These are phyloP conservation scores for Florisuga fusca DNA, from an alignment of 2,797 vertebrate species.

Conservation along the genomic window DNA sequence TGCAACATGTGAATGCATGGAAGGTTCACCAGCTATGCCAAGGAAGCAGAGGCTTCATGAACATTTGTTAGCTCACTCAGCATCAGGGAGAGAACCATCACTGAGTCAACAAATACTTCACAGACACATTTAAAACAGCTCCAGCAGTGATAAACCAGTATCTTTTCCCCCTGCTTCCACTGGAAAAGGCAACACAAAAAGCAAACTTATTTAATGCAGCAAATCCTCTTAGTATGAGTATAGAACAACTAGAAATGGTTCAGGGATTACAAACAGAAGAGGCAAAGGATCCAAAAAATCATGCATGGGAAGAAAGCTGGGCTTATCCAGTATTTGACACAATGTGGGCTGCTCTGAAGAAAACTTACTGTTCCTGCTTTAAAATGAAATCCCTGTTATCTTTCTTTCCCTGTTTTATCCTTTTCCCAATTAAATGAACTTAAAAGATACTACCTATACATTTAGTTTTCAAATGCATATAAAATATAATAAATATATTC, in stretches of 20 bases:
- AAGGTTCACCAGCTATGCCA: neutral
- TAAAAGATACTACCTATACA: neutral
- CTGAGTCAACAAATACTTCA: neutral
- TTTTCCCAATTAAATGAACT: neutral
- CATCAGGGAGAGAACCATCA: neutral
- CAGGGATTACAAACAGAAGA: neutral
- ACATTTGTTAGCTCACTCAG: neutral
- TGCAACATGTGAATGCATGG: rapidly evolving
- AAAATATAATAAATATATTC: neutral
- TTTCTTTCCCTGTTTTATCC: neutral
- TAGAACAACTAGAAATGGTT: neutral
- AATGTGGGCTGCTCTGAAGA: neutral
- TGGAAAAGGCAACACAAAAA: neutral
- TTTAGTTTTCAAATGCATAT: neutral
- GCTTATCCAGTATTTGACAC: neutral
- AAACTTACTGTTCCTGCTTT: neutral
- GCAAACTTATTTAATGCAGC: neutral
- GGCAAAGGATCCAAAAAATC: neutral
- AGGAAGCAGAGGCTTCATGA: neutral
- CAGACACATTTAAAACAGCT: neutral
- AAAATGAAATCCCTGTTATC: neutral
- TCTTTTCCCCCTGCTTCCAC: neutral
- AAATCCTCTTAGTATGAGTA: neutral
- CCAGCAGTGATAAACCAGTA: neutral
- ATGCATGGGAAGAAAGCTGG: neutral